Base-by-base conservation (phyloP, 1,140 invertebrate genomes). In the Portunus trituberculatus region DNA sequence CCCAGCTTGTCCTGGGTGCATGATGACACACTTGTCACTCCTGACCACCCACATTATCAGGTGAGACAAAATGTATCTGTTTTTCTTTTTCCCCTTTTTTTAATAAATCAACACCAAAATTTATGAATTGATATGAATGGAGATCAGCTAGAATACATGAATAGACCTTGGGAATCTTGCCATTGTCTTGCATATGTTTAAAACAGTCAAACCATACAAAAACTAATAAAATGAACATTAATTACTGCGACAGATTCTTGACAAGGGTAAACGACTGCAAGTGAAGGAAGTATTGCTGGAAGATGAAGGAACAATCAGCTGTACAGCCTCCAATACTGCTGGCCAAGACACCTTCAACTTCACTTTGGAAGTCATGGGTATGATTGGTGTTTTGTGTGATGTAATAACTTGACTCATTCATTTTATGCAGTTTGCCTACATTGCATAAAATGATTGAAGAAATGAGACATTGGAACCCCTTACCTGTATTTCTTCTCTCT, bases 301-400 rank as follows among this genome's bases (percentile, higher is more conserved):
- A 10, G 94, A 95, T 29, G 91, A 92, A 52, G 94, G 91, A 32
- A 32, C 76, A 16, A 76, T 95, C 59, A 92, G 89, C 20, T 95
- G 94, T 45, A 88, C 48, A 28, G 94, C 91, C 45, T n/a, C 20
- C 39, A 95, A 95, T 59, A 83, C 91, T 6, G 94, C 94, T 4
- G 94, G 94, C 0, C 46, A 59, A 25, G 94, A 95, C 84, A 67
- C 52, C n/a, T 46, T 93, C 28, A 95, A 92, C 31, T 95, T 92
- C 86, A 95, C 94, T 8, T 31, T 95, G 10, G 82, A 95, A 88
- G 94, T 95, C 31, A 88, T 88, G 46, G 94, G 94, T 95, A 87
- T 90, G 88, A 46, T 28, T n/a, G 67, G 67, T 7, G 20, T 76
- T 25, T 8, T 2, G 67, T 76, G 67, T n/a, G 67, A n/a, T 10